Evolutionary conservation across 2,797 vertebrate species (phyloP).

Genomic region (Bradypus variegatus): DNA sequence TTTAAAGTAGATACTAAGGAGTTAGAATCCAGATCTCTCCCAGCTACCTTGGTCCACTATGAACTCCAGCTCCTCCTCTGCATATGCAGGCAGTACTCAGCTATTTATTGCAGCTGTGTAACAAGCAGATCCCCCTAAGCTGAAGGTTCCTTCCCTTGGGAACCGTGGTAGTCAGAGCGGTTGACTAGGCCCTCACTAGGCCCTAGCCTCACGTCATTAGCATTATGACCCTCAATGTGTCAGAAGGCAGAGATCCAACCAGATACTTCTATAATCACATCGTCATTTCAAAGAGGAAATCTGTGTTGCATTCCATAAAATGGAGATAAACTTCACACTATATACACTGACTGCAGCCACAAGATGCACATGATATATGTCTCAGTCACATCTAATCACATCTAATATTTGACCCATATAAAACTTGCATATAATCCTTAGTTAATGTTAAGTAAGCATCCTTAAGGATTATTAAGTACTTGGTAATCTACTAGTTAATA

Average conservation of each 20-base stretch:
- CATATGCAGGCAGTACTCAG: background rate
- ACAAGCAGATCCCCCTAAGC: background rate
- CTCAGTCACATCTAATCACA: background rate
- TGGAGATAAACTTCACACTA: background rate
- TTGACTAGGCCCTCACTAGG: background rate
- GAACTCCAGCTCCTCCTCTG: background rate
- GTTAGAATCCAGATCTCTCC: background rate
- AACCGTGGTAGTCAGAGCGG: background rate
- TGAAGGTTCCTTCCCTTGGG: background rate
- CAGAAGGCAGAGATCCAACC: background rate
- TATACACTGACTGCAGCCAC: background rate
- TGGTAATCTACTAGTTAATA: background rate
- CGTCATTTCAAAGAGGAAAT: background rate
- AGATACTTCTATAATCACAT: background rate
- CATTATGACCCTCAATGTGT: background rate
- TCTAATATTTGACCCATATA: background rate
- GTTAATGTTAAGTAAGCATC: background rate
- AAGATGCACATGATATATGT: background rate
- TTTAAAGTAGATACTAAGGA: background rate
- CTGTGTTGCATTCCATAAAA: background rate
- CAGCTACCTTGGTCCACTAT: background rate
- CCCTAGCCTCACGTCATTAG: background rate
- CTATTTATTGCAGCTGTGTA: background rate
- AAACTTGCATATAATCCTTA: background rate
- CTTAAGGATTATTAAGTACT: background rate